Evolutionary conservation across 2,113 vertebrate genomes (phyloP).

Genomic region (Cololabis saira): DNA sequence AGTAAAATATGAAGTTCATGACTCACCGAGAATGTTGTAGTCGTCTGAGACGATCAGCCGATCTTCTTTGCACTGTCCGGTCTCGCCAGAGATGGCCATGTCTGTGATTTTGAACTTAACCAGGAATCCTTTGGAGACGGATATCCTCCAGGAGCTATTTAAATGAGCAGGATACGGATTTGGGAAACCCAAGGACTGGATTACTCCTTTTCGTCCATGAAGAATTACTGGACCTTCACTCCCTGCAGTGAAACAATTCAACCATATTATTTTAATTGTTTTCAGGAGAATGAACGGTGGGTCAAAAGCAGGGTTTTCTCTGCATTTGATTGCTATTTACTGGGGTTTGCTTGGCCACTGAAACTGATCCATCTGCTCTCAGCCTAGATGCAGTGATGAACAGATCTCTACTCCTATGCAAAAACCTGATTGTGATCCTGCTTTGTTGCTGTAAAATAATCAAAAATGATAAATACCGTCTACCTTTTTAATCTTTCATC

Average conservation of each 20-base stretch:
- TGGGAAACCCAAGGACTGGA: conserved; percentile 77
- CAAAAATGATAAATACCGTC: background rate
- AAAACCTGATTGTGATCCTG: background rate
- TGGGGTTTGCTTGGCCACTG: conserved; percentile 30
- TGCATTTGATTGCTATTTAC: background rate
- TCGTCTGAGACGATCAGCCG: conserved; percentile 68
- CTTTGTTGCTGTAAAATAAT: conserved; percentile 32
- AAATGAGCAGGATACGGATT: conserved; percentile 75
- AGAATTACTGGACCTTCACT: conserved; percentile 57
- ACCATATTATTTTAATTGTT: background rate
- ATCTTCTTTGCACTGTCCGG: conserved; percentile 75
- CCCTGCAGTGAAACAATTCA: conserved; percentile 41
- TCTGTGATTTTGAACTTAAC: conserved; percentile 77
- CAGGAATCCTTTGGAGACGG: conserved; percentile 70
- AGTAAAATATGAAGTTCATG: no score
- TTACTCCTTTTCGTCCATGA: conserved; percentile 71
- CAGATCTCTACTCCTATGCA: conserved; percentile 20
- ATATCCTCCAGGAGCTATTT: conserved; percentile 76
- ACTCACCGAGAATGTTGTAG: conserved; percentile 74
- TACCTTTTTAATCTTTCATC: no score
- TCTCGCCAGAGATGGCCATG: conserved; percentile 73
- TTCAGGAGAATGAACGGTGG: background rate
- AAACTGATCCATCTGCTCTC: conserved; percentile 16
- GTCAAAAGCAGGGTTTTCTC: background rate
- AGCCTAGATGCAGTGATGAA: conserved; percentile 29